These are phyloP conservation scores for Syngnathus acus DNA, from an alignment of 2,797 vertebrate genomes.

Conservation along the genomic window DNA sequence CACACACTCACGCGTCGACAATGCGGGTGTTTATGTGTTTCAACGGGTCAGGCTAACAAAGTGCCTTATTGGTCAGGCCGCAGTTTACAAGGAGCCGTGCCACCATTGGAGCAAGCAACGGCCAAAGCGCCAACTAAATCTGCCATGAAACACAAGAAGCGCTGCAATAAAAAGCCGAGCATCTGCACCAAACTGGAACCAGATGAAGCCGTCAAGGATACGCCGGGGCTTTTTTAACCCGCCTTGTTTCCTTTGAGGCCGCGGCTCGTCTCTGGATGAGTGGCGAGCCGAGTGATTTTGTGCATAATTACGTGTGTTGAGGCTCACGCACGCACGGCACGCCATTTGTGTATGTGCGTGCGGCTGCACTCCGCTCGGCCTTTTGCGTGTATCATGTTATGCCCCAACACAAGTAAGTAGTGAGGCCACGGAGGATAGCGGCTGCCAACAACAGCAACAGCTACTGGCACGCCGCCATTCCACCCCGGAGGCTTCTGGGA, in stretches of 20 bases:
- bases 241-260: constrained; percentile 51
- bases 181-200: constrained; percentile 78
- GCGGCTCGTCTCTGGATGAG: constrained; percentile 54
- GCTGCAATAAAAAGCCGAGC: constrained; percentile 73
- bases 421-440: constrained; percentile 64
- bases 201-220: constrained; percentile 73
- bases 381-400: constrained; percentile 63
- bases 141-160: constrained; percentile 77
- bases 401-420: constrained; percentile 64
- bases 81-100: constrained; percentile 71
- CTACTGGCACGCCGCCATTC: constrained; percentile 65
- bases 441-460: constrained; percentile 70
- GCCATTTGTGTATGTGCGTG: constrained; percentile 17
- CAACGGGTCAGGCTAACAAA: constrained; percentile 41
- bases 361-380: constrained; percentile 31
- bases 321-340: constrained; percentile 23
- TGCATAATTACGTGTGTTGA: constrained; percentile 51
- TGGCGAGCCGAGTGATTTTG: constrained; percentile 44
- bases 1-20: background rate
- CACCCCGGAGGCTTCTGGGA: constrained; percentile 64
- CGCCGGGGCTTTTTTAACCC: constrained; percentile 44
- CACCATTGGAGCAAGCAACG: constrained; percentile 58
- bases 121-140: constrained; percentile 72
- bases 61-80: constrained; percentile 55
- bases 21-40: background rate